These are phyloP conservation scores for Xanthia icteritia DNA, from an alignment of 2,888 invertebrate species.

Conservation along the genomic window DNA sequence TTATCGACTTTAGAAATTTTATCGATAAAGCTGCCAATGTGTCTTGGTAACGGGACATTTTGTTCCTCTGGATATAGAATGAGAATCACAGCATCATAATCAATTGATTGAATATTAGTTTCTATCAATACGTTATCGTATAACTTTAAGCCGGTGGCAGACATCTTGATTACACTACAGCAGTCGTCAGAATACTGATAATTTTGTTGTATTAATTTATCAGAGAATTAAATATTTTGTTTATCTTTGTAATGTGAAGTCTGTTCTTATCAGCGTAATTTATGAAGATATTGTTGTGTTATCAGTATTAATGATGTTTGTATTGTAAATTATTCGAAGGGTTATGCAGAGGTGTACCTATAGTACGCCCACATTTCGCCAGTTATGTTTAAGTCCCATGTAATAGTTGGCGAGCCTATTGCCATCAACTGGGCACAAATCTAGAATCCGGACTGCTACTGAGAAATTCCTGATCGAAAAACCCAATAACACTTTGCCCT, in stretches of 20 bases:
- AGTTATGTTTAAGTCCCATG: too few species aligned
- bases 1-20: constrained; percentile 80
- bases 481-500: too few species aligned
- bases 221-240: constrained; percentile 4
- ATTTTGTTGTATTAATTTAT: constrained; percentile 4
- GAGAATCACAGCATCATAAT: constrained; percentile 92
- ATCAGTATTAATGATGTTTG: constrained; percentile 23
- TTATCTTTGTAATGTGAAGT: constrained; percentile 33
- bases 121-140: constrained; percentile 87
- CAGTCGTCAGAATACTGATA: constrained; percentile 27
- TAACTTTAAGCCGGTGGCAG: constrained; percentile 75
- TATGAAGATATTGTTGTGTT: constrained; percentile 52
- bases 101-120: constrained; percentile 83
- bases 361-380: too few species aligned
- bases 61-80: constrained; percentile 90
- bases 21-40: constrained; percentile 81
- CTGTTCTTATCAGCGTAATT: constrained; percentile 27
- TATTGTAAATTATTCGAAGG: neutral
- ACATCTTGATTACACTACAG: constrained; percentile 24
- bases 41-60: constrained; percentile 82
- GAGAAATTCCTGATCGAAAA: too few species aligned
- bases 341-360: too few species aligned
- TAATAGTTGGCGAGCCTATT: too few species aligned
- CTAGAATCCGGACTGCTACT: too few species aligned
- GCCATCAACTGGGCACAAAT: too few species aligned